phyloP scores from a whole-genome alignment of 2,888 invertebrate species.

The Ormyrus labotus region DNA sequence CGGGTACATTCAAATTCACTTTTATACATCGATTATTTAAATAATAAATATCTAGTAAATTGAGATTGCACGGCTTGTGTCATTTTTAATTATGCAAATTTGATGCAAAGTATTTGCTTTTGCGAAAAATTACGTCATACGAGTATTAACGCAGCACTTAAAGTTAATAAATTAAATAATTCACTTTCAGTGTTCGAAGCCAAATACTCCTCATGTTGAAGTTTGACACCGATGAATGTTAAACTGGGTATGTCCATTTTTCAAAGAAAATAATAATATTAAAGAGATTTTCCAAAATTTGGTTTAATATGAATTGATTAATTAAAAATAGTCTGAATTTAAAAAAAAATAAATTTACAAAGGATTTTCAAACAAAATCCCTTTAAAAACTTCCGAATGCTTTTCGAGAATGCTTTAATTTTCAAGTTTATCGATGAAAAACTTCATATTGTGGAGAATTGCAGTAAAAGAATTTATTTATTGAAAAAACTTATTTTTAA shows the following conservation, averaged over 20 bases:
- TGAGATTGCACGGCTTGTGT: no score
- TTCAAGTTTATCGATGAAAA: constrained; percentile 40
- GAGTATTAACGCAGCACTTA: no score
- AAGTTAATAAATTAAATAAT: constrained; percentile 20
- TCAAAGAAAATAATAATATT: not conserved
- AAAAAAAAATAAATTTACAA: no score
- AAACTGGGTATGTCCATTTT: constrained; percentile 43
- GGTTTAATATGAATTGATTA: not conserved
- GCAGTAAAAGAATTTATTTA: no score
- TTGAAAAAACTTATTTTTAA: no score
- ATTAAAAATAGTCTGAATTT: not conserved
- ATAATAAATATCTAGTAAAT: no score
- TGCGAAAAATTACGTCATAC: no score
- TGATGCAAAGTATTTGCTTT: no score
- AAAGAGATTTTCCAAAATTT: constrained; percentile 18
- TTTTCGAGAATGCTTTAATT: constrained; percentile 9
- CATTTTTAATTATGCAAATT: no score
- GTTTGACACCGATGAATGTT: constrained; percentile 54
- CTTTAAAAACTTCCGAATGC: no score
- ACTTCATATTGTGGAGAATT: constrained; percentile 30
- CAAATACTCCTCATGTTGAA: constrained; percentile 48
- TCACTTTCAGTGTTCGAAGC: constrained; percentile 49
- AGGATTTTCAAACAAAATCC: not conserved
- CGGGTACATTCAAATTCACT: no score
- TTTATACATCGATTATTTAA: no score